These are phyloP conservation scores for Melinaea marsaeus DNA, from an alignment of 2,888 invertebrate species.

Conservation along the genomic window DNA sequence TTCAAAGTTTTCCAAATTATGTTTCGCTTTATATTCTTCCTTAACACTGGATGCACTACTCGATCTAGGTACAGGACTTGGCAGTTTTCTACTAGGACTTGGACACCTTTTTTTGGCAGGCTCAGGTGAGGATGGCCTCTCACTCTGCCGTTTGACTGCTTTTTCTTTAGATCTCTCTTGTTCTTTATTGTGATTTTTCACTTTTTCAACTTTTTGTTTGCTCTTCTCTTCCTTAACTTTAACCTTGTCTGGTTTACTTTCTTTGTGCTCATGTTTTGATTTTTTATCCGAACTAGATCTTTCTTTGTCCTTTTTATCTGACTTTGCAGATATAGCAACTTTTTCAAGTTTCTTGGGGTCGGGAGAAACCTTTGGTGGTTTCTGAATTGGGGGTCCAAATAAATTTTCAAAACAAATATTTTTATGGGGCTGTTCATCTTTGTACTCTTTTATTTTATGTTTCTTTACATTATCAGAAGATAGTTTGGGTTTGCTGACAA, in stretches of 20 bases:
- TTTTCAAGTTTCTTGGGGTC: slow-evolving; percentile 79
- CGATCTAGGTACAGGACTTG: slow-evolving; percentile 60
- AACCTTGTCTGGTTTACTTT: slow-evolving; percentile 64
- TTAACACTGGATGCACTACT: slow-evolving; percentile 67
- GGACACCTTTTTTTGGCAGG: slow-evolving; percentile 58
- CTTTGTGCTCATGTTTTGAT: slow-evolving; percentile 71
- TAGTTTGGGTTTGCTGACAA: slow-evolving; percentile 85
- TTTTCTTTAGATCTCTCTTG: slow-evolving; percentile 76
- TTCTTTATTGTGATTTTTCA: slow-evolving; percentile 77
- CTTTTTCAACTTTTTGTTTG: slow-evolving; percentile 69
- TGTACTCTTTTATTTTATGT: slow-evolving; percentile 78
- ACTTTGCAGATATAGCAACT: slow-evolving; percentile 50
- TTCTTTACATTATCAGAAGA: slow-evolving; percentile 78
- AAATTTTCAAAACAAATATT: slow-evolving; percentile 85
- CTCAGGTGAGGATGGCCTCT: slow-evolving; percentile 64
- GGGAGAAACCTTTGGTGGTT: slow-evolving; percentile 83
- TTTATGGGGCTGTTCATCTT: slow-evolving; percentile 76
- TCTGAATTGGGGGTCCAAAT: slow-evolving; percentile 90
- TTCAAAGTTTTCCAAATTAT: slow-evolving; percentile 51
- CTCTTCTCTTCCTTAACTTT: slow-evolving; percentile 71
- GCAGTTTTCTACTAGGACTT: slow-evolving; percentile 56
- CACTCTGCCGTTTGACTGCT: slow-evolving; percentile 69
- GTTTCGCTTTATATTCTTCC: slow-evolving; percentile 66
- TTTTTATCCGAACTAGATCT: slow-evolving; percentile 69
- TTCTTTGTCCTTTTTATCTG: slow-evolving; percentile 79